Evolutionary conservation across 2,888 invertebrate species (phyloP), one percentile per base, ranked within the genome.

Genomic region (Perdita meconis): DNA sequence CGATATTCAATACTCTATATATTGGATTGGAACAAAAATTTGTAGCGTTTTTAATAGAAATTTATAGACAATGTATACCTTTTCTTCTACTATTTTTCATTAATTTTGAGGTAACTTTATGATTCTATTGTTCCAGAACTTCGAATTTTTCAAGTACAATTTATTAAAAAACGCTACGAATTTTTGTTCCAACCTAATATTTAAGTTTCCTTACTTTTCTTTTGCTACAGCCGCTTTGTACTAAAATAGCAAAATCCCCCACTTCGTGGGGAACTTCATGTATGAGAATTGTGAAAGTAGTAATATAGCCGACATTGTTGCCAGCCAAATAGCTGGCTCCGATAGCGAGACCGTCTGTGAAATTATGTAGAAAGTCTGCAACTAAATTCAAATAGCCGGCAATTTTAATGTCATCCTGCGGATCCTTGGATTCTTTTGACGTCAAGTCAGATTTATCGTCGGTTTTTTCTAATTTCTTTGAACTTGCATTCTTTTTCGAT

Each of bases 181-280:
- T n/a, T n/a, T n/a, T n/a, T n/a, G n/a, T n/a, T n/a, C n/a, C n/a
- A n/a, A n/a, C n/a, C n/a, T n/a, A n/a, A n/a, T n/a, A n/a, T n/a
- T n/a, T n/a, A n/a, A n/a, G n/a, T n/a, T 47, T 44, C 81, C 80
- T 83, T 88, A 95, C 95, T 93, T 98, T 98, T 90, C 94, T 96
- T 86, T 97, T 95, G 8, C 97, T 96, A 90, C 98, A 99, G 26
- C 99, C 99, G 56, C 99, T 98, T 92, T 99, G 98, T 69, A 99
- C 96, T 67, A 99, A 95, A 92, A 99, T 99, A 13, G 99, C 99
- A 94, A 98, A 99, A 93, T 99, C 99, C 44, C 99, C 99, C 90
- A 99, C 99, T 93, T 99, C 99, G 94, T 99, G 99, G 40, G 99
- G 99, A 80, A 99, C 97, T 94, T 99, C 99, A 92, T 99, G 99